phyloP scores from a whole-genome alignment of 2,888 invertebrate species.

The Hirtodrosophila confusa region DNA sequence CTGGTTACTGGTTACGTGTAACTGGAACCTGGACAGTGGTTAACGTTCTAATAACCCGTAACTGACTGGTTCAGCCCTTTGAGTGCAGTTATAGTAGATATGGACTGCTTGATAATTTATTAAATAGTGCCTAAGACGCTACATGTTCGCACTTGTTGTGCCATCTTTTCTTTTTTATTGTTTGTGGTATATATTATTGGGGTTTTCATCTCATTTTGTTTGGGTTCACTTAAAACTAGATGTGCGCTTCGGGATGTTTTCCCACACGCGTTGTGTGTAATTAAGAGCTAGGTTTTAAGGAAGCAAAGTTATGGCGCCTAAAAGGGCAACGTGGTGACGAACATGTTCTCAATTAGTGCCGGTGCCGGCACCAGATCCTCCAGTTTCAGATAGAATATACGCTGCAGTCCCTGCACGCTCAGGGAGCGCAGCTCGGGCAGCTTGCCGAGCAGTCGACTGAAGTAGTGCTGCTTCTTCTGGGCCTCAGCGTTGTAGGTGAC shows the following conservation, averaged over 20 bases:
- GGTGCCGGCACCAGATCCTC: conserved; percentile 97
- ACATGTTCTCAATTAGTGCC: conserved; percentile 97
- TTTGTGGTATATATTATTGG: not conserved
- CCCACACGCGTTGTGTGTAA: not conserved
- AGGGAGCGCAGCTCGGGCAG: conserved; percentile 96
- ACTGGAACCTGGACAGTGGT: not conserved
- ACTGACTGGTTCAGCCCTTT: too few relatives aligned
- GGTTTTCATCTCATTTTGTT: conserved; percentile 17
- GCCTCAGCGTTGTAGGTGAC: conserved; percentile 96
- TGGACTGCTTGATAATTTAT: conserved; percentile 8
- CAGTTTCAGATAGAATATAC: conserved; percentile 96
- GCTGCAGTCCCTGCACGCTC: conserved; percentile 96
- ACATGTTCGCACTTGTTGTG: not conserved
- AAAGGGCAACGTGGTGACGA: conserved; percentile 96
- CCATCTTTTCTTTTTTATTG: conserved; percentile 8
- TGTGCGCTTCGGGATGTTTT: not conserved
- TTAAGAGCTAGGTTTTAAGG: conserved; percentile 45
- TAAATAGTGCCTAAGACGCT: conserved; percentile 12
- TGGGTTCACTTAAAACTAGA: conserved; percentile 32
- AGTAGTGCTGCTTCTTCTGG: conserved; percentile 95
- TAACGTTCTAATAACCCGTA: too few relatives aligned
- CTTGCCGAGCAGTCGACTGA: conserved; percentile 95
- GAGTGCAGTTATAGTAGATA: not conserved
- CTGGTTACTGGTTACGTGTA: not conserved
- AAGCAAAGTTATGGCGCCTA: conserved; percentile 84